Percentiles rank a stretch among this genome's conserved stretches.
phyloP scores from a whole-genome alignment of 2,113 vertebrate genomes.

The Campylomormyrus tamandua region DNA sequence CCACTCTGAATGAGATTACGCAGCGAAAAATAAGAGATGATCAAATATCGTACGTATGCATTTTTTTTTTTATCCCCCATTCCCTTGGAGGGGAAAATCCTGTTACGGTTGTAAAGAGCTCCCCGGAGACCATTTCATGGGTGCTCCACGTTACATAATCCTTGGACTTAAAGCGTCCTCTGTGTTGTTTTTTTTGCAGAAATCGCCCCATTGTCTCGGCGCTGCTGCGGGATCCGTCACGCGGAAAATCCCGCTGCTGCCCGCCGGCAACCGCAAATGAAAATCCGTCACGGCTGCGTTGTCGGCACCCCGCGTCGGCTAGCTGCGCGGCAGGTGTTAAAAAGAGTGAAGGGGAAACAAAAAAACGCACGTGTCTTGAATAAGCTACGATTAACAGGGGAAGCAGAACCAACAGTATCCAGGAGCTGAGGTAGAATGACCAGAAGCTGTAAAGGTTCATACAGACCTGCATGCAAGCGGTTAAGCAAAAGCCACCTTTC shows the following conservation, averaged over 20 bases:
- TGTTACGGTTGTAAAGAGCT: neutral
- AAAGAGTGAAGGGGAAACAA: neutral
- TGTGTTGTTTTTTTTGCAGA: neutral
- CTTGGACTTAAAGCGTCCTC: neutral
- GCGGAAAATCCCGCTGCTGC: neutral
- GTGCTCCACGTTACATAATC: neutral
- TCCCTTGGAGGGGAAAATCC: neutral
- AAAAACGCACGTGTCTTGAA: neutral
- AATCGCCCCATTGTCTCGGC: neutral
- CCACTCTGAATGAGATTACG: constrained; percentile 20
- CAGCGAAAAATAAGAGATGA: constrained; percentile 8
- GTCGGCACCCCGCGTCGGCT: neutral
- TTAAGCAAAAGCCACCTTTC: neutral
- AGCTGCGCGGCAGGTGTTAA: neutral
- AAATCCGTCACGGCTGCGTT: neutral
- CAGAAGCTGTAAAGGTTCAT: neutral
- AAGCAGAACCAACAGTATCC: neutral
- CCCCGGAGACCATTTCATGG: neutral
- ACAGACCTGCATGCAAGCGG: neutral
- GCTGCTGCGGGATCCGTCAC: neutral
- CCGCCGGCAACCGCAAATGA: neutral
- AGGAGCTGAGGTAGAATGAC: neutral
- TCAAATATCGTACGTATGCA: neutral
- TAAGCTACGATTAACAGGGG: neutral
- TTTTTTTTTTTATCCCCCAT: neutral